Evolutionary conservation across 2,113 vertebrate genomes (phyloP).

Genomic region (Oreochromis tanganicae): DNA sequence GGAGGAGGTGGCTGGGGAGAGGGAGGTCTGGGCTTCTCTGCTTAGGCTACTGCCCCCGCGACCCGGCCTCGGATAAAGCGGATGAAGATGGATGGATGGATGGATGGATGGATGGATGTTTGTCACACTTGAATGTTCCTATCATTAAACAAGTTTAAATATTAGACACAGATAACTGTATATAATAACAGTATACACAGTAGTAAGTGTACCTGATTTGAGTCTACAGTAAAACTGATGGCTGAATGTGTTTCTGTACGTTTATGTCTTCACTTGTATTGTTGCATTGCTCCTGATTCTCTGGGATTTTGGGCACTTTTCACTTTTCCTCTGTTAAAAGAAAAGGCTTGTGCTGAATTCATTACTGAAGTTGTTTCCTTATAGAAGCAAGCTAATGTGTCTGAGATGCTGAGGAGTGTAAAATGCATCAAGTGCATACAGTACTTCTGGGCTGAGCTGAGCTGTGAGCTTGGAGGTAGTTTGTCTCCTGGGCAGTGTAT

Average conservation of each 20-base stretch:
- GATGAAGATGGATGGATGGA: too few species aligned
- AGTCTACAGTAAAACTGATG: not conserved
- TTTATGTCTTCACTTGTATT: not conserved
- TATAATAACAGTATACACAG: not conserved
- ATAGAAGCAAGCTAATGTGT: slow-evolving; percentile 3
- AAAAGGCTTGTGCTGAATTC: not conserved
- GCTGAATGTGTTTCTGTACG: not conserved
- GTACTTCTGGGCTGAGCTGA: not conserved
- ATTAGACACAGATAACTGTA: not conserved
- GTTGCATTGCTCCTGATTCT: not conserved
- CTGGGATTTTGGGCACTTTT: not conserved
- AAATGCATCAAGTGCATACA: slow-evolving; percentile 1
- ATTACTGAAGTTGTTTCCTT: not conserved
- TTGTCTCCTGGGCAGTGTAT: slow-evolving; percentile 30
- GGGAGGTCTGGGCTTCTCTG: too few species aligned
- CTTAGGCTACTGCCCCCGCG: too few species aligned
- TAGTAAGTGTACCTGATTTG: not conserved
- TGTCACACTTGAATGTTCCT: not conserved
- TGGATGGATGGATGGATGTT: too few species aligned
- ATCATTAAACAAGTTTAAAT: not conserved
- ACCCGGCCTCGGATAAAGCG: too few species aligned
- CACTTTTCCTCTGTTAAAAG: not conserved
- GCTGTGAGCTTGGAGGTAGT: slow-evolving; percentile 24
- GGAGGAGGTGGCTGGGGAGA: too few species aligned
- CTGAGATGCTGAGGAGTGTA: slow-evolving; percentile 20